Evolutionary conservation across 1,140 invertebrate species (phyloP), one percentile per base, ranked within the genome.

Genomic region (Andricus grossulariae): DNA sequence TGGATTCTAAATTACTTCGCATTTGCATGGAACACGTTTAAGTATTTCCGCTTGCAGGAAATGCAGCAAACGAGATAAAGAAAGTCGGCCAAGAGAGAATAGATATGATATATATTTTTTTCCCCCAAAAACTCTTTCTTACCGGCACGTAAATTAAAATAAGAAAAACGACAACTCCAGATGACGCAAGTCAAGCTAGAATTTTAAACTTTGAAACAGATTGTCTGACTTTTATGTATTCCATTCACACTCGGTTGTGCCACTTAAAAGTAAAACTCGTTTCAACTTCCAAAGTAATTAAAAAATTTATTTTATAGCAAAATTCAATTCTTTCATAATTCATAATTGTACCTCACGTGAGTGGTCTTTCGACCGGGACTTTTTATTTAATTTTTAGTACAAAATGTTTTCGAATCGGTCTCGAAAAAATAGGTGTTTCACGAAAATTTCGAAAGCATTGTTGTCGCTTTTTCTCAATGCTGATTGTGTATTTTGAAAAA

Each of bases 1-100:
- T 16, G 60, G 25, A 66, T 66, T 66, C 60, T 66, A 66, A 66
- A 66, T 45, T n/a, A 66, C 60, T 39, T 66, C 25, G 39, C 60
- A 66, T 66, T 66, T 66, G 60, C 60, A 66, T 66, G 25, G 60
- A 66, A 66, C 60, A 66, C 60, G 25, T 66, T n/a, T 32, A 32
- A 66, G 60, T 45, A 66, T 66, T 32, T 66, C 16, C 60, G 32
- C 60, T 66, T 60, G 60, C 60, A 39, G 60, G 10, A 66, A 66
- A 39, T 39, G 25, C 57, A 32, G 60, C n/a, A 16, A 66, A 39
- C 16, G 60, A 66, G 60, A 39, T n/a, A 66, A 66, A 66, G 32
- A 66, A 66, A 66, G 15, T 66, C 60, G 60, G 60, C 60, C 15
- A 66, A 66, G 60, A 45, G 60, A 66, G n/a, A 21, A 15, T 39